Conservation (phyloP, 2,888 invertebrate species). For the Drosophila tripunctata region DNA sequence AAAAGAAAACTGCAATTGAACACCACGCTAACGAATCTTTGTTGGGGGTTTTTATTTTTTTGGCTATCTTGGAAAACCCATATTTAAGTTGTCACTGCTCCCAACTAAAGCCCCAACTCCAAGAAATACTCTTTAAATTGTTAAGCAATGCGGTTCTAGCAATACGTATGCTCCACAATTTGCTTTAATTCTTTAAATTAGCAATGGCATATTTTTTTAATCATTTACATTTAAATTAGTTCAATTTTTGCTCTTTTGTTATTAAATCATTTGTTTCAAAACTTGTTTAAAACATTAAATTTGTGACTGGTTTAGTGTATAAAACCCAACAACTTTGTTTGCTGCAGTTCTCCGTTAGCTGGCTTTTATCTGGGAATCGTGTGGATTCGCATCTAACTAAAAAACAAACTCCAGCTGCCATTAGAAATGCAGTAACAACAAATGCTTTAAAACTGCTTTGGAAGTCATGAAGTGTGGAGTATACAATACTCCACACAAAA, state of each 20-base stretch:
- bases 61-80: slow-evolving; percentile 29
- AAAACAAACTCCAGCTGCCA: slow-evolving; percentile 1
- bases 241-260: neutral
- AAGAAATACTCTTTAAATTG: neutral
- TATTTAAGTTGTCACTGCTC: slow-evolving; percentile 36
- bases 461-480: neutral
- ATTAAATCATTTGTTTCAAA: neutral
- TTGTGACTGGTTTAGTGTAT: slow-evolving; percentile 5
- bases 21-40: slow-evolving; percentile 19
- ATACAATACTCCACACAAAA: neutral
- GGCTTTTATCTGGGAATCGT: slow-evolving; percentile 44
- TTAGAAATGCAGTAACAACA: slow-evolving; percentile 24
- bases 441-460: slow-evolving; percentile 14
- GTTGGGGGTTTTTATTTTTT: no score
- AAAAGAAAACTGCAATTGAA: slow-evolving; percentile 36
- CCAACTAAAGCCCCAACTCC: neutral
- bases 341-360: slow-evolving; percentile 1
- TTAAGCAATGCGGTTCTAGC: neutral
- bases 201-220: neutral
- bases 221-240: neutral
- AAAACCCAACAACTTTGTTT: neutral
- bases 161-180: neutral
- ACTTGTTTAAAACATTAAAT: neutral
- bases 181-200: no score
- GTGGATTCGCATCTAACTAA: slow-evolving; percentile 33